A percentile compares a stretch with the other conserved stretches of the same genome.
These are phyloP conservation scores for Zootermopsis nevadensis DNA, from an alignment of 2,888 invertebrate genomes.

Conservation along the genomic window DNA sequence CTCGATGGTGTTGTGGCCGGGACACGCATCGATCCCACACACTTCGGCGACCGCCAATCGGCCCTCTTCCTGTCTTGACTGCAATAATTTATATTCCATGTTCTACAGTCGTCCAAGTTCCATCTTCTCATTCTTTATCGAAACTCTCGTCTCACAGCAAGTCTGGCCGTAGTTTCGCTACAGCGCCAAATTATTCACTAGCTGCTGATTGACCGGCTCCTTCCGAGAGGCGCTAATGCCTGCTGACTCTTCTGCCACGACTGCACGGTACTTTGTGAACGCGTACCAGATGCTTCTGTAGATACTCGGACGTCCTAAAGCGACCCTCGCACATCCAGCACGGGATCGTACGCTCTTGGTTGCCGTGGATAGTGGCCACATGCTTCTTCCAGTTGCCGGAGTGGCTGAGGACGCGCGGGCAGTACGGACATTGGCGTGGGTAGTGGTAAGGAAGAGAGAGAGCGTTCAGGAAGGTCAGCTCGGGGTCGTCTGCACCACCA, in stretches of 20 bases:
- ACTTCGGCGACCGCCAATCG: no score
- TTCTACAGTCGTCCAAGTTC: no score
- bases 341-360: conserved; percentile 57
- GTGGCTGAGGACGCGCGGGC: conserved; percentile 58
- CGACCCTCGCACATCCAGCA: conserved; percentile 58
- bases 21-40: no score
- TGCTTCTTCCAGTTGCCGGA: conserved; percentile 60
- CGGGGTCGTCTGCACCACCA: conserved; percentile 33
- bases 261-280: conserved; percentile 59
- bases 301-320: conserved; percentile 59
- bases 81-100: no score
- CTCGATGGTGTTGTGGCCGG: no score
- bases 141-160: no score
- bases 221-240: conserved; percentile 31
- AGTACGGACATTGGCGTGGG: conserved; percentile 58
- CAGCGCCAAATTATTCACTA: no score
- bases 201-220: no score
- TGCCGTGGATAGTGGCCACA: conserved; percentile 59
- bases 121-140: no score
- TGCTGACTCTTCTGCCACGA: conserved; percentile 44
- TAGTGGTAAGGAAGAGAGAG: conserved; percentile 53
- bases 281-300: conserved; percentile 59
- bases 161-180: no score
- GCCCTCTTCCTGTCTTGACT: no score
- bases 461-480: conserved; percentile 32